Evolutionary conservation across 2,797 vertebrate species (phyloP).

Genomic region (Mastacembelus armatus): DNA sequence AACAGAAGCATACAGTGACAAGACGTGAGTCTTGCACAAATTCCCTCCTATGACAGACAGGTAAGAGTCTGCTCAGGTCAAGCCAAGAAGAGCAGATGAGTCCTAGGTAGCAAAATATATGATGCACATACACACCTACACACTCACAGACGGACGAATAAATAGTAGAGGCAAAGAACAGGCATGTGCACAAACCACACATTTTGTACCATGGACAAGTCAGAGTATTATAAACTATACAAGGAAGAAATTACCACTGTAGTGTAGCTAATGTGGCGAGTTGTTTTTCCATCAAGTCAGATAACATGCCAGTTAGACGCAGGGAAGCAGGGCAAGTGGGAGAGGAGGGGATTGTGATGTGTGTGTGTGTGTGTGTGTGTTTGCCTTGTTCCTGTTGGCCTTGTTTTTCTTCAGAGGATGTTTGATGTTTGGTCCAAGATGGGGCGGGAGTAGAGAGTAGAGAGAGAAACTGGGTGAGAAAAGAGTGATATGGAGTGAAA

Average conservation of each 20-base stretch:
- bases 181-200: neutral
- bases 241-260: constrained; percentile 47
- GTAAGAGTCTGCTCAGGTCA: constrained; percentile 54
- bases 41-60: constrained; percentile 60
- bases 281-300: constrained; percentile 63
- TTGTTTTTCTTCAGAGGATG: constrained; percentile 67
- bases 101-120: constrained; percentile 18
- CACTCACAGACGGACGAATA: constrained; percentile 16
- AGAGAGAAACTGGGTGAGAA: constrained; percentile 39
- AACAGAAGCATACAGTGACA: constrained; percentile 58
- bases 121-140: constrained; percentile 5
- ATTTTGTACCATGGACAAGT: constrained; percentile 30
- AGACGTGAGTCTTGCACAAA: constrained; percentile 58
- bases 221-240: constrained; percentile 36
- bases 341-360: constrained; percentile 61
- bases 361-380: constrained; percentile 40
- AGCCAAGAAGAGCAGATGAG: constrained; percentile 49
- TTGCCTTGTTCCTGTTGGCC: constrained; percentile 63
- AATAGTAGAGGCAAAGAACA: constrained; percentile 7
- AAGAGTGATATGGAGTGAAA: constrained; percentile 14
- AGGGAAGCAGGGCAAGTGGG: constrained; percentile 61
- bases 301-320: constrained; percentile 58
- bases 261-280: constrained; percentile 38
- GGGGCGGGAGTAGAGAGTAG: constrained; percentile 42
- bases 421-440: constrained; percentile 79